Evolutionary conservation across 2,888 invertebrate genomes (phyloP), one percentile per base, ranked within the genome.

Genomic region (Noctuana brunneofusca): DNA sequence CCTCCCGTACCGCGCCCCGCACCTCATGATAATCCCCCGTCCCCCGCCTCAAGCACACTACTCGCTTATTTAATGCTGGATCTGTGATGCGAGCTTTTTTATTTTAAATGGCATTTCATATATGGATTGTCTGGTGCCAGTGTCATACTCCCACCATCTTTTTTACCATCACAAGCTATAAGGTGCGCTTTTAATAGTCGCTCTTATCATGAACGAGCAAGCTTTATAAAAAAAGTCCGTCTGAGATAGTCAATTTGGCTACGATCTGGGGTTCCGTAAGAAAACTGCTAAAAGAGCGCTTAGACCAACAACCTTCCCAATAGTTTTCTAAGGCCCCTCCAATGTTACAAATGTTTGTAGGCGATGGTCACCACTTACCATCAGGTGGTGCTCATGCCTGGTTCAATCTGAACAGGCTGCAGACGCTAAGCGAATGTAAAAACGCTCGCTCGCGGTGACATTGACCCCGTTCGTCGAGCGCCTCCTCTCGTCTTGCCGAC

Each of bases 1-100:
- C 92, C 93, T 87, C 86, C 91, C 86, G 92, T 91, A 89, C 91
- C 89, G 87, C 88, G 85, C 83, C 83, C 79, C 88, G 67, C 71
- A 72, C 74, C 69, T 70, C 88, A 84, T 82, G 81, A 79, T 76
- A 76, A 74, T 16, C 71, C 73, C 72, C 69, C 72, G 49, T 14
- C 27, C 22, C 69, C 75, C 72, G 72, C 72, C 78, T 57, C 71
- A 76, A 77, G 73, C 85, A 84, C 85, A 83, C 87, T 85, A 84
- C 81, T 85, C 88, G 85, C 87, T 90, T 89, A 89, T 90, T 89
- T 89, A 88, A 89, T 85, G 78, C 80, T 80, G 81, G 86, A 86
- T 88, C 86, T 84, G 83, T 86, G 86, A 89, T 87, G 82, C 81
- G 83, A 87, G 86, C 84, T 86, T 86, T 86, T 88, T 87, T 80